A percentile compares a stretch with the other conserved stretches of the same genome.
Conservation (phyloP, 2,888 invertebrate species). For the Acanthosepion pharaonis region DNA sequence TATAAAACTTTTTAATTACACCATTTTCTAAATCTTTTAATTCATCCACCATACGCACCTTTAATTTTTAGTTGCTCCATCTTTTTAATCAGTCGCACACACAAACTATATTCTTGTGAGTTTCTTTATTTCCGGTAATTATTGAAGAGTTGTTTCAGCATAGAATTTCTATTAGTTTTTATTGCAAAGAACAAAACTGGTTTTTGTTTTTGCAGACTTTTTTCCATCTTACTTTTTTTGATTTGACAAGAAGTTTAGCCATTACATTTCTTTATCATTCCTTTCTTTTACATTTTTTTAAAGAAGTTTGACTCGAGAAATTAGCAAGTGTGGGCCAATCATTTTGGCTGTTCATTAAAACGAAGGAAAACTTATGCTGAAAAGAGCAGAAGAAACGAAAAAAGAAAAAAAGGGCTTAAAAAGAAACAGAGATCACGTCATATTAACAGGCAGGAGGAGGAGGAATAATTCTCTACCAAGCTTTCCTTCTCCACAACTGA, state of each 20-base stretch:
- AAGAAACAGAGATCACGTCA: background rate
- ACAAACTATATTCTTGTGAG: no score
- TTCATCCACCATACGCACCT: background rate
- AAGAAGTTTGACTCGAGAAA: background rate
- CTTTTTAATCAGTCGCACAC: no score
- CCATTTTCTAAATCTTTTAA: background rate
- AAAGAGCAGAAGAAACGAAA: no score
- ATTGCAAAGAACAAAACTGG: no score
- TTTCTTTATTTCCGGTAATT: no score
- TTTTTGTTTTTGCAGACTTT: no score
- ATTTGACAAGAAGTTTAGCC: no score
- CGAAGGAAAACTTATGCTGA: background rate
- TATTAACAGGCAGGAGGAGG: background rate
- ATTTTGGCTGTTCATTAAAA: background rate
- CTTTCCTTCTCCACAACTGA: background rate
- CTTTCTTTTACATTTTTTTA: background rate
- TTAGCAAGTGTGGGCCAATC: constrained; percentile 7
- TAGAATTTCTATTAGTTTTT: no score
- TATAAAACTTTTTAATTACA: background rate
- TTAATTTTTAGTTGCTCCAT: no score
- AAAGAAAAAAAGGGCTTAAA: background rate
- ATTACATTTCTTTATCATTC: no score
- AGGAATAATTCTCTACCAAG: background rate
- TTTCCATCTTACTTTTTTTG: no score
- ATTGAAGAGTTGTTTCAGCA: no score